These are phyloP conservation scores for Temnothorax ravouxi DNA, from an alignment of 2,888 invertebrate genomes.

Conservation along the genomic window DNA sequence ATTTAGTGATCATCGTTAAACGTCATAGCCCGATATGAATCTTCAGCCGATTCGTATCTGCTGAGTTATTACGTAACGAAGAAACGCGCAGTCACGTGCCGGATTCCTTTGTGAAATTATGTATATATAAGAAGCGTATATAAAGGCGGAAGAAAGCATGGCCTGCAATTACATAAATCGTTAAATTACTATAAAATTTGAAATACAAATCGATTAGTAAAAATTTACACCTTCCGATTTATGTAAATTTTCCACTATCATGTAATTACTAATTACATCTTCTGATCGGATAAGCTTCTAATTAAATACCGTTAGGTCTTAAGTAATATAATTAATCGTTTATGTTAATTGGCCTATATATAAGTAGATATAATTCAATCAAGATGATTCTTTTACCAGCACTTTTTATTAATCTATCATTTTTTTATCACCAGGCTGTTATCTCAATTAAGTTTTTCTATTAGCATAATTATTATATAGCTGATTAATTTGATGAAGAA, in stretches of 20 bases:
- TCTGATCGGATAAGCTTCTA: not conserved
- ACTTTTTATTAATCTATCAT: not conserved
- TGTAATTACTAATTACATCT: slow-evolving; percentile 7
- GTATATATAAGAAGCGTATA: not conserved
- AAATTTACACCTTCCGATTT: not conserved
- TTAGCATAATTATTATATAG: not conserved
- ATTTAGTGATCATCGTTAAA: slow-evolving; percentile 28
- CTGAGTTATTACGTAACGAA: slow-evolving; percentile 13
- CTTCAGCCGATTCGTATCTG: slow-evolving; percentile 16
- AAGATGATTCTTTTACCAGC: not conserved
- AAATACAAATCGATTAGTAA: not conserved
- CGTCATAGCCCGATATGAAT: slow-evolving; percentile 16
- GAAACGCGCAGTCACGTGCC: slow-evolving; percentile 1
- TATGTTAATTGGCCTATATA: not conserved
- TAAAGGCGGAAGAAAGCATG: not conserved
- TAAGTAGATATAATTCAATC: not conserved
- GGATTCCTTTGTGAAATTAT: slow-evolving; percentile 8
- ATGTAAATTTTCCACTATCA: slow-evolving; percentile 1
- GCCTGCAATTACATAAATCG: slow-evolving; percentile 20
- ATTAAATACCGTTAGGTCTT: not conserved
- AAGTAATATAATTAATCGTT: slow-evolving; percentile 7
- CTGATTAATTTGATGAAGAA: not conserved
- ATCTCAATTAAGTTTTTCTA: not conserved
- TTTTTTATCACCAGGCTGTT: not conserved
- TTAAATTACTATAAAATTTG: not conserved